phyloP scores from a whole-genome alignment of 1,140 invertebrate species.

The Brevipalpus yothersi region DNA sequence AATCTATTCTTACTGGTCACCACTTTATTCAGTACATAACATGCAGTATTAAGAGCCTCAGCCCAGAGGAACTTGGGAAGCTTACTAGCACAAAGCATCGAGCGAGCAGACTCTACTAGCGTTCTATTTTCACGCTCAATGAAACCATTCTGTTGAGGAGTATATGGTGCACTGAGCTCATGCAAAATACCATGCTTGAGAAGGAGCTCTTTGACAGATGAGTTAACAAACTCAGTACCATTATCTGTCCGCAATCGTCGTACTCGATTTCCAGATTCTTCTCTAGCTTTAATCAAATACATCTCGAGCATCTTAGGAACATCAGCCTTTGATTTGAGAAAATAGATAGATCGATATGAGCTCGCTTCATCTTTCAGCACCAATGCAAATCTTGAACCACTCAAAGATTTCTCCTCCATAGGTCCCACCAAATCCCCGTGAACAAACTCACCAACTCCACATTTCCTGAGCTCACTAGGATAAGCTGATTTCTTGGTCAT shows the following conservation, averaged over 20 bases:
- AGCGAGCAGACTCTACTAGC: constrained; percentile 5
- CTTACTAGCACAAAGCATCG: constrained; percentile 5
- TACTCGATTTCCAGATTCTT: neutral
- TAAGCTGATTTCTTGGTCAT: neutral
- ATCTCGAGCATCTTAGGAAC: neutral
- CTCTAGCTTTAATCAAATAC: neutral
- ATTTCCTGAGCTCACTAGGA: neutral
- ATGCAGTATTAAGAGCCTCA: constrained; percentile 4
- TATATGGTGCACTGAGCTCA: constrained; percentile 2
- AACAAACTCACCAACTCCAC: neutral
- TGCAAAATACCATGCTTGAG: constrained; percentile 1
- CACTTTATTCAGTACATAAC: constrained; percentile 3
- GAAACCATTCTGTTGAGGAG: constrained; percentile 1
- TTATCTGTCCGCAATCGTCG: neutral
- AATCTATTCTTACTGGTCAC: neutral
- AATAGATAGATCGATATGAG: neutral
- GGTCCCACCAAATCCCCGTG: neutral
- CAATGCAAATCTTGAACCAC: neutral
- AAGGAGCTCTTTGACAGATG: neutral
- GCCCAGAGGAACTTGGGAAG: constrained; percentile 7
- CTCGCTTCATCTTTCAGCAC: neutral
- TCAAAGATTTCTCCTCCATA: neutral
- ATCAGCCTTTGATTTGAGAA: neutral
- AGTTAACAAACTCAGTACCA: constrained; percentile 2
- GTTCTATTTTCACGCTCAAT: neutral